Evolutionary conservation across 2,113 vertebrate species (phyloP), one percentile per base, ranked within the genome.

Genomic region (Emydocephalus ijimae): DNA sequence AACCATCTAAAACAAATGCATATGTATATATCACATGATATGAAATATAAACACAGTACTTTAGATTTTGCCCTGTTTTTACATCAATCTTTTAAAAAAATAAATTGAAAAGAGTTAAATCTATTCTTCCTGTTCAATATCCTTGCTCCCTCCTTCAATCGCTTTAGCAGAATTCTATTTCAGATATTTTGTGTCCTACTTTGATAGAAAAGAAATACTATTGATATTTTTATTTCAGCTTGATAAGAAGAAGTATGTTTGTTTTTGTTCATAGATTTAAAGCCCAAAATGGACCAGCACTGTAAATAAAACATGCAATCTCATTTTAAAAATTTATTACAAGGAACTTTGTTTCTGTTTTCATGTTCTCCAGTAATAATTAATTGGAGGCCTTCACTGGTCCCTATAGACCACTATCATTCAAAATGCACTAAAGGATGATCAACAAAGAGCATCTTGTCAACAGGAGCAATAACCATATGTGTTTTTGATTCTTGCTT

Each of bases 331-430:
- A 98, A 98, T 98, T 98, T 98, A 98, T 98, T 98, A 98, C 96
- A 98, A 98, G 98, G 97, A 98, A 98, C 98, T 98, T 98, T 98
- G 98, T 98, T 98, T 98, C 98, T 98, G 97, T 98, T 98, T 98
- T 98, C 96, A 97, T 98, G 97, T 98, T 98, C 97, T 97, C 97
- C 96, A 98, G 97, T 97, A 98, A 98, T 98, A 98, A 98, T 98
- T 98, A 98, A 98, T 97, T 98, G 97, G 97, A 98, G 97, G 98
- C 98, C 97, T 98, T 97, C 96, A 97, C 92, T 96, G 94, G 94
- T 98, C 98, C 97, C 98, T 50, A 93, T 89, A 97, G 98, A 97
- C 93, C 96, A 97, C 97, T 94, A 97, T 98, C 97, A 97, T 97
- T 98, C 97, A 96, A 97, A 96, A 97, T 96, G 96, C 97, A 96